Evolutionary conservation across 2,797 vertebrate species (phyloP).

Genomic region (Momotus momota): DNA sequence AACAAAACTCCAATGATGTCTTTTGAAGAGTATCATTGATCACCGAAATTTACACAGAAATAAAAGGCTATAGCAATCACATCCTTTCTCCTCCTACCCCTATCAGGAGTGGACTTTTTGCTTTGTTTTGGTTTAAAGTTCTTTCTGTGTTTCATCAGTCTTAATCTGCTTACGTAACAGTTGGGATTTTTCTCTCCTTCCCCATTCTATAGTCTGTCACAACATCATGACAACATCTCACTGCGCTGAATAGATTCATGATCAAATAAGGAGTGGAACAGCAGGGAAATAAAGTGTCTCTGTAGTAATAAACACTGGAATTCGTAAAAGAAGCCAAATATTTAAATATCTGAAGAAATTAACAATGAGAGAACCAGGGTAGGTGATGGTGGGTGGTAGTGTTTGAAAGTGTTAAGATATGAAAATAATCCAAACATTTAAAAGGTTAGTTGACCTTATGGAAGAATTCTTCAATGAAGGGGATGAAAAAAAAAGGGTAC

Average conservation of each 20-base stretch:
- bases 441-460: not conserved
- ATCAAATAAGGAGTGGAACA: not conserved
- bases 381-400: no score
- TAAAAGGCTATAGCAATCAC: not conserved
- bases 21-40: not conserved
- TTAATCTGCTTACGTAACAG: not conserved
- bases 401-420: not conserved
- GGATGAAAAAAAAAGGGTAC: not conserved
- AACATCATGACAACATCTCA: not conserved
- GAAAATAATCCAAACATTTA: not conserved
- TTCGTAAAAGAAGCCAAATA: not conserved
- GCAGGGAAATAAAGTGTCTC: not conserved
- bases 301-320: not conserved
- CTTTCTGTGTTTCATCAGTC: not conserved
- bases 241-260: not conserved
- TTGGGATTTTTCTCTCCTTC: not conserved
- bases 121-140: not conserved
- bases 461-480: not conserved
- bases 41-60: not conserved
- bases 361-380: not conserved
- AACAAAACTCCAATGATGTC: fast-evolving
- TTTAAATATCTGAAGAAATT: not conserved
- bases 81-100: not conserved
- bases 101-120: not conserved
- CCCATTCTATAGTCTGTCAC: not conserved